A percentile compares a stretch with the other conserved stretches of the same genome.
phyloP scores from a whole-genome alignment of 2,113 vertebrate genomes.

The Hoplias malabaricus region DNA sequence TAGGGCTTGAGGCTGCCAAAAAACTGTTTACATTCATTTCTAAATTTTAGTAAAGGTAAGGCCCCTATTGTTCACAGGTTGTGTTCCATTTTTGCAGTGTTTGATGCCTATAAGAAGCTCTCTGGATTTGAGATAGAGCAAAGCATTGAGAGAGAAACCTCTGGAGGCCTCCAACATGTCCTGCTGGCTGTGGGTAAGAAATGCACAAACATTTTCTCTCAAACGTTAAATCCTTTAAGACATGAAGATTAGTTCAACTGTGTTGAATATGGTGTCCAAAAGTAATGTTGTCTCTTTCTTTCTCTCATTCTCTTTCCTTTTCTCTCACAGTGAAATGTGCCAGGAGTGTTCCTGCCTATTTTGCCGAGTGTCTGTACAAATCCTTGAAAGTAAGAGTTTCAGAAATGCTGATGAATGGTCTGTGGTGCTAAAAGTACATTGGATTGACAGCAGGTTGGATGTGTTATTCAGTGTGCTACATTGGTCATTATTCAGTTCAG shows the following conservation, averaged over 20 bases:
- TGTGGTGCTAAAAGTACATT: background rate
- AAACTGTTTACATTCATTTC: too few species aligned
- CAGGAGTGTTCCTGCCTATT: slow-evolving; percentile 86
- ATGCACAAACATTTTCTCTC: background rate
- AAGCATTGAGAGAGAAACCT: slow-evolving; percentile 91
- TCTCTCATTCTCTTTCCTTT: background rate
- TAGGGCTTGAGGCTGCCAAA: too few species aligned
- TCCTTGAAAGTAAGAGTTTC: slow-evolving; percentile 84
- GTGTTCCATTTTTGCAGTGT: slow-evolving; percentile 74
- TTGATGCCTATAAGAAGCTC: slow-evolving; percentile 92
- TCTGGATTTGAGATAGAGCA: slow-evolving; percentile 93
- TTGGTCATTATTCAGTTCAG: too few species aligned
- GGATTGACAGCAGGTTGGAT: too few species aligned
- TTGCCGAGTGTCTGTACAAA: slow-evolving; percentile 87
- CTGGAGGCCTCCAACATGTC: slow-evolving; percentile 80
- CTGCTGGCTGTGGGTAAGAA: slow-evolving; percentile 90
- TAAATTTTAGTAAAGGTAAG: too few species aligned
- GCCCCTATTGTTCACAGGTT: too few species aligned
- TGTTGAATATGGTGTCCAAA: too few species aligned
- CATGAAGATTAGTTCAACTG: too few species aligned
- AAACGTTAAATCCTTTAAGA: too few species aligned
- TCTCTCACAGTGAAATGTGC: slow-evolving; percentile 84
- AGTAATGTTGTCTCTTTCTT: too few species aligned
- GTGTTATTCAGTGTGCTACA: too few species aligned
- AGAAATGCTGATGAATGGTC: background rate